A percentile compares a stretch with the other conserved stretches of the same genome.
Evolutionary conservation across 1,140 invertebrate genomes (phyloP).

Genomic region (Asbolus verrucosus): DNA sequence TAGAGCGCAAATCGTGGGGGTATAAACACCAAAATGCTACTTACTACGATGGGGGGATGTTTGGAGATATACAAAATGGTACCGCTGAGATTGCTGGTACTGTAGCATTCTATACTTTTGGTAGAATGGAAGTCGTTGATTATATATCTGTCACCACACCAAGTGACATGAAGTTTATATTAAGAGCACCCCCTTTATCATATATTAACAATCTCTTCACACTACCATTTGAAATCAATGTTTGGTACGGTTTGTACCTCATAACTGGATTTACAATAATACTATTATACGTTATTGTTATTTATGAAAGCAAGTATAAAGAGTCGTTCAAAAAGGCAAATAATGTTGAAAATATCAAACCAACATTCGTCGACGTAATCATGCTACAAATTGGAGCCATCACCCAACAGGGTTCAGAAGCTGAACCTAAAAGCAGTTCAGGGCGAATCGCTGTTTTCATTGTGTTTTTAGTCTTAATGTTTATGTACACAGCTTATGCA

Average conservation of each 20-base stretch:
- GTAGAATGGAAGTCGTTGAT: conserved; percentile 69
- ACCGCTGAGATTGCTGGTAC: conserved; percentile 64
- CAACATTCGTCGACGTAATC: conserved; percentile 64
- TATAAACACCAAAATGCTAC: conserved; percentile 46
- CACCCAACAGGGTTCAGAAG: conserved; percentile 69
- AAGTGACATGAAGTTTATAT: conserved; percentile 70
- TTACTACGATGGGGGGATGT: conserved; percentile 69
- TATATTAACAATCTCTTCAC: conserved; percentile 73
- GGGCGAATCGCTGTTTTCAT: conserved; percentile 63
- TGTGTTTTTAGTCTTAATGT: conserved; percentile 45
- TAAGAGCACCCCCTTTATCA: conserved; percentile 72
- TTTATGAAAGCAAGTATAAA: conserved; percentile 48
- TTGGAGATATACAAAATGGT: conserved; percentile 62
- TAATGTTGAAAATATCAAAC: conserved; percentile 57
- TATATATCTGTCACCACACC: conserved; percentile 70
- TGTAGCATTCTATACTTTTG: conserved; percentile 68
- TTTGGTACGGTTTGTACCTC: conserved; percentile 69
- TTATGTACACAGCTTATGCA: conserved; percentile 65
- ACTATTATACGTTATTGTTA: conserved; percentile 48
- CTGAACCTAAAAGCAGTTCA: conserved; percentile 66
- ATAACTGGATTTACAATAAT: conserved; percentile 55
- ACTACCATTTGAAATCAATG: conserved; percentile 69
- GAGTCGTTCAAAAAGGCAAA: not conserved
- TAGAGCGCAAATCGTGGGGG: conserved; percentile 67
- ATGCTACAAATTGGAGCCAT: conserved; percentile 67